Percentiles rank a stretch among this genome's conserved stretches.
Conservation (phyloP, 1,140 invertebrate genomes). For the Ephestia elutella region DNA sequence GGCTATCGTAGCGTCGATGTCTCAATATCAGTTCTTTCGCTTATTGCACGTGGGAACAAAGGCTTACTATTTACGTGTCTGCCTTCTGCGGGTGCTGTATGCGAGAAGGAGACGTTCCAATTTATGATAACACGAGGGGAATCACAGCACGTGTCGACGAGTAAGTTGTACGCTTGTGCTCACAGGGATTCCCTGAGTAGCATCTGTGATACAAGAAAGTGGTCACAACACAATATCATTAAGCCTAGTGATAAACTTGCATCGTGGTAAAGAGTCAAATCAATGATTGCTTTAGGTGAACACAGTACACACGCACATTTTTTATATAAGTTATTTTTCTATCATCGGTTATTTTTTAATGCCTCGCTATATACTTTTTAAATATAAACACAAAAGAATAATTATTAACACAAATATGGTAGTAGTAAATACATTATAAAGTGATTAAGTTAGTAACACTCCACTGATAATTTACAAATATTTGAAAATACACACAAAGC, state of each 20-base stretch:
- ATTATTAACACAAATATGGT: not conserved
- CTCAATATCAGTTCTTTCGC: slow-evolving; percentile 62
- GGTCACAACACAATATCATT: slow-evolving; percentile 68
- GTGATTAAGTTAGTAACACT: too few species aligned
- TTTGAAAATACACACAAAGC: slow-evolving; percentile 17
- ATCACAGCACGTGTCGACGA: slow-evolving; percentile 68
- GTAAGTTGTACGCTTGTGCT: slow-evolving; percentile 65
- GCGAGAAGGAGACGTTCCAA: slow-evolving; percentile 84
- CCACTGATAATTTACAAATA: slow-evolving; percentile 9
- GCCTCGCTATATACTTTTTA: slow-evolving; percentile 14
- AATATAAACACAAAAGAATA: not conserved
- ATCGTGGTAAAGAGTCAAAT: slow-evolving; percentile 60
- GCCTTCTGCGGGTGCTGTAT: slow-evolving; percentile 86
- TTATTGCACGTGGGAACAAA: slow-evolving; percentile 65
- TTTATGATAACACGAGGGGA: slow-evolving; percentile 74
- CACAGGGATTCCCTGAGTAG: slow-evolving; percentile 67
- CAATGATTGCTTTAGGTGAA: slow-evolving; percentile 64
- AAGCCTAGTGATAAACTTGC: slow-evolving; percentile 69
- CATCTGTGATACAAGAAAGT: slow-evolving; percentile 72
- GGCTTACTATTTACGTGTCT: slow-evolving; percentile 72
- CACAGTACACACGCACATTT: slow-evolving; percentile 41
- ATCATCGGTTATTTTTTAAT: slow-evolving; percentile 39
- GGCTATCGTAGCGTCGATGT: slow-evolving; percentile 77
- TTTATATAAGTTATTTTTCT: slow-evolving; percentile 59
- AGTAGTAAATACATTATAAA: too few species aligned